Evolutionary conservation across 2,113 vertebrate genomes (phyloP), one percentile per base, ranked within the genome.

Genomic region (Chionomys nivalis): DNA sequence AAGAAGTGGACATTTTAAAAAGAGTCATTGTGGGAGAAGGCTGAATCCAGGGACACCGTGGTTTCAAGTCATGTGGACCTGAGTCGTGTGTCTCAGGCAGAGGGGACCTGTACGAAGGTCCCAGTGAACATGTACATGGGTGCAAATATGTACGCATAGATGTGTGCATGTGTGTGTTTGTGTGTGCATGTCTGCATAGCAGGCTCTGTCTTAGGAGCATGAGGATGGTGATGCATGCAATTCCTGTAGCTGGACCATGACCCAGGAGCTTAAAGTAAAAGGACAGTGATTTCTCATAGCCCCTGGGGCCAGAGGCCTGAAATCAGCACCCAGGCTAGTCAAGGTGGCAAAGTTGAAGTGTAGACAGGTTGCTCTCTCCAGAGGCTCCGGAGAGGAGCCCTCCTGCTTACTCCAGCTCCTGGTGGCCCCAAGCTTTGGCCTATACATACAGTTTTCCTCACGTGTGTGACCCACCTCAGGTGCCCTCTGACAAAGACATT

Each of bases 171-270:
- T 79, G 47, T 52, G 31, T 31, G 31, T 79, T 49, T 55, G 16
- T 23, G 21, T 14, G 33, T 3, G 6, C 21, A 0, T 23, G 63
- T 47, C 14, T 0, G 8, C 31, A 33, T 33, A 4, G 2, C 0
- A 2, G 0, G 4, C 21, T 0, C 10, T 7, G 21, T n/a, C 12
- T n/a, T 33, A 5, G 36, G 19, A 44, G 3, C 36, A 1, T 31
- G 13, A 0, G 0, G 0, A 0, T 5, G 1, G n/a, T 2, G 7
- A 2, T 9, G 36, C 1, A 17, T 65, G 1, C 0, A 10, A 55
- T 26, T 85, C 85, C 44, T 1, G 3, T 4, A 26, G 21, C 49
- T 19, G 31, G 1, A 26, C 13, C 65, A 11, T 70, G 36, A 17
- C 2, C 13, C 0, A 5, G 52, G 5, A n/a, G 24, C 61, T 72